Base-by-base conservation (phyloP, 2,888 invertebrate genomes). In the Ochropleura leucogaster region DNA sequence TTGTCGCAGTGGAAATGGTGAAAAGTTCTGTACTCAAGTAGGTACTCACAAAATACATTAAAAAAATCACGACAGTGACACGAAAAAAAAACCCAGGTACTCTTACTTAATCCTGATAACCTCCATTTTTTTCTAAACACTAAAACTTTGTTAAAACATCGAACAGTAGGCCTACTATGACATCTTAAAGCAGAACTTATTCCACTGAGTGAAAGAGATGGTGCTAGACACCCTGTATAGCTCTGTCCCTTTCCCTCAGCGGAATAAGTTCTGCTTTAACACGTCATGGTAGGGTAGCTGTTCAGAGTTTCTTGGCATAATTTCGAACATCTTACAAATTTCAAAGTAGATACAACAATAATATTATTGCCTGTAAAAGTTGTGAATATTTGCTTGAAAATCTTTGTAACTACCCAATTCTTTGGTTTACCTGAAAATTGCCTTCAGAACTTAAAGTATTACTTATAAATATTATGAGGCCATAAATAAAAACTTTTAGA, bases 141-240 rank as follows among this genome's bases (percentile, higher is more conserved):
- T 51, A 51, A 40, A 51, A 77, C 20, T 59, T 77, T 14, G 12
- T n/a, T 57, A 67, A 30, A 74, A 74, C 42, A 30, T 49, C 42
- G 16, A 77, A 75, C 40, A 42, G 16, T n/a, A n/a, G n/a, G n/a
- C n/a, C n/a, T n/a, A n/a, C n/a, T n/a, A n/a, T n/a, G n/a, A n/a
- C n/a, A n/a, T n/a, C n/a, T n/a, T n/a, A n/a, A n/a, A n/a, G n/a
- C n/a, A n/a, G n/a, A n/a, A n/a, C n/a, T n/a, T n/a, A n/a, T n/a
- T n/a, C n/a, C n/a, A n/a, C n/a, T n/a, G n/a, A n/a, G n/a, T n/a
- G n/a, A n/a, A n/a, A n/a, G n/a, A n/a, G n/a, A n/a, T n/a, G n/a
- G n/a, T n/a, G n/a, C n/a, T n/a, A n/a, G n/a, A n/a, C n/a, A n/a
- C n/a, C n/a, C n/a, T n/a, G n/a, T n/a, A n/a, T n/a, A n/a, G n/a